Conservation (phyloP, 2,113 vertebrate genomes). For the Ramphastos sulfuratus region DNA sequence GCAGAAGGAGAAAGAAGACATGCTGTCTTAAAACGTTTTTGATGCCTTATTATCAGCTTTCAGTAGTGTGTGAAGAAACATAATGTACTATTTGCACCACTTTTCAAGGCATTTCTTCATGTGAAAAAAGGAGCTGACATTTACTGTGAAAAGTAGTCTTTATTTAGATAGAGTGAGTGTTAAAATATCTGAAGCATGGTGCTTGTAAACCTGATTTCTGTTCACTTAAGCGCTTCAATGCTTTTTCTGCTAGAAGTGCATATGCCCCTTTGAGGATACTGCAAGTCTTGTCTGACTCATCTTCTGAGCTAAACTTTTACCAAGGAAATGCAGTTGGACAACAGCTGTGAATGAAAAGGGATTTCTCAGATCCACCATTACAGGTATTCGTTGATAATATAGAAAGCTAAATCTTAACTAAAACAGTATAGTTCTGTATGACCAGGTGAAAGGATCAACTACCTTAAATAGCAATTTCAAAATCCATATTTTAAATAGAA, state of each 20-base stretch:
- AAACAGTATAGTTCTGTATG: background rate
- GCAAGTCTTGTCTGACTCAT: constrained; percentile 2
- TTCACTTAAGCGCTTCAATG: constrained; percentile 43
- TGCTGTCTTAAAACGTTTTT: constrained; percentile 12
- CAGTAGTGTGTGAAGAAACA: constrained; percentile 5
- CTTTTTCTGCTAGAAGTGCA: constrained; percentile 14
- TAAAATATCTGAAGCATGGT: constrained; percentile 35
- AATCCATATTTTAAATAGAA: background rate
- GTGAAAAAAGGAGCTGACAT: constrained; percentile 23
- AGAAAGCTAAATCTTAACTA: background rate
- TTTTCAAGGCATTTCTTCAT: background rate
- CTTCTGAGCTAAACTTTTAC: constrained; percentile 12
- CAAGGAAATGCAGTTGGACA: background rate
- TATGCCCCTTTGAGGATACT: background rate
- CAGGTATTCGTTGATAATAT: background rate
- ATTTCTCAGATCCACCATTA: background rate
- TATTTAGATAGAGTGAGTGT: constrained; percentile 22
- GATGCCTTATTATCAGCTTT: constrained; percentile 35
- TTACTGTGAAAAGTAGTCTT: constrained; percentile 37
- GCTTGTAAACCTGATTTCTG: constrained; percentile 35
- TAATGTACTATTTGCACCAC: constrained; percentile 23
- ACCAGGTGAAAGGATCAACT: background rate
- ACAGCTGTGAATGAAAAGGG: background rate
- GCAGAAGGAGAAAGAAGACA: background rate
- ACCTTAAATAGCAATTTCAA: background rate